Percentiles rank a stretch among this genome's conserved stretches.
Conservation (phyloP, 2,113 vertebrate genomes). For the Zosterops borbonicus region DNA sequence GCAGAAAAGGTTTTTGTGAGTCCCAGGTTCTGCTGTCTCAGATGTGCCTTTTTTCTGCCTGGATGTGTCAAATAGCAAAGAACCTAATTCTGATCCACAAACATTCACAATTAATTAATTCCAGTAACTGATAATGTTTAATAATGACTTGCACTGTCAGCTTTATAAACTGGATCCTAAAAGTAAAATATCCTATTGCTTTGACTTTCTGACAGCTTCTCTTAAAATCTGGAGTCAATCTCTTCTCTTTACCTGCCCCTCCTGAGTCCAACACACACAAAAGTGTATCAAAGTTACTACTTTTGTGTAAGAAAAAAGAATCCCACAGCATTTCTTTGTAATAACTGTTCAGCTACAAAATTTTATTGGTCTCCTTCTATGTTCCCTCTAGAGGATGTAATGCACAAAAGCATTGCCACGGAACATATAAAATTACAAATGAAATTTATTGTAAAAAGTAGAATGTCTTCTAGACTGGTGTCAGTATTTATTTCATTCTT, state of each 20-base stretch:
- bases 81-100: neutral
- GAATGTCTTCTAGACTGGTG: conserved; percentile 82
- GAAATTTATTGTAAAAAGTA: conserved; percentile 90
- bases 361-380: conserved; percentile 92
- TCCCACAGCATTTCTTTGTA: conserved; percentile 87
- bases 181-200: neutral
- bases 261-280: conserved; percentile 13
- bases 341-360: conserved; percentile 99
- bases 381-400: conserved; percentile 88
- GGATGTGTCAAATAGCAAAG: neutral
- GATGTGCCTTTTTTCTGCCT: neutral
- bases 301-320: conserved; percentile 72
- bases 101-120: neutral
- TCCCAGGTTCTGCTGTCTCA: neutral
- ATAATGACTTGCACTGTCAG: neutral
- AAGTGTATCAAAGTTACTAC: conserved; percentile 53
- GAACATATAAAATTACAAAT: conserved; percentile 99
- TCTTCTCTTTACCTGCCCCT: neutral
- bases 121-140: neutral
- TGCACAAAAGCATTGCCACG: conserved; percentile 94
- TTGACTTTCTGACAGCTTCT: neutral
- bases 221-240: neutral
- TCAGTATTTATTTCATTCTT: conserved; percentile 87
- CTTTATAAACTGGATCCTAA: neutral
- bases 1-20: neutral